These are phyloP conservation scores for Polyodon spathula DNA, from an alignment of 2,113 vertebrate genomes.

Conservation along the genomic window DNA sequence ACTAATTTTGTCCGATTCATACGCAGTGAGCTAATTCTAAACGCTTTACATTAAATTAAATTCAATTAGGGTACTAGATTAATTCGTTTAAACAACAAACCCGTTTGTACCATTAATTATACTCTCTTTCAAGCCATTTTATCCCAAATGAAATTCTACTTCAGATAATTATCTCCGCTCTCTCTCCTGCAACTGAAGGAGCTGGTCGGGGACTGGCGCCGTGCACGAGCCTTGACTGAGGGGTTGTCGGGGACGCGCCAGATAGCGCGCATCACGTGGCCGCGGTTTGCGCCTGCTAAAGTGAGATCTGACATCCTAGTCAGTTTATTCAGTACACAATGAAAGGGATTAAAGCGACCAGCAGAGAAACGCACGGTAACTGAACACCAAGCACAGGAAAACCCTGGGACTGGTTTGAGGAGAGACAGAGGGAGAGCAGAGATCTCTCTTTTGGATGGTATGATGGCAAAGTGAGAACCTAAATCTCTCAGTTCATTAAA, in stretches of 20 bases:
- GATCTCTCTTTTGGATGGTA: too few species aligned
- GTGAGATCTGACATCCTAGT: slow-evolving; percentile 1
- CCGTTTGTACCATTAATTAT: not conserved
- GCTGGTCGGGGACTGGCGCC: not conserved
- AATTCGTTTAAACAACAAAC: not conserved
- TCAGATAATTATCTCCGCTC: not conserved
- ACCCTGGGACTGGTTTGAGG: too few species aligned
- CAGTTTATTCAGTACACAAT: not conserved
- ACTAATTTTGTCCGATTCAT: too few species aligned
- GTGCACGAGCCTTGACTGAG: not conserved
- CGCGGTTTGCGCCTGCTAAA: slow-evolving; percentile 2
- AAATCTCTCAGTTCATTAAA: too few species aligned
- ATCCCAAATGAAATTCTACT: not conserved
- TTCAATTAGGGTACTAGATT: not conserved
- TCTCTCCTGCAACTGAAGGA: not conserved
- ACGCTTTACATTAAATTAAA: too few species aligned
- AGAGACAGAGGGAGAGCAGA: not conserved
- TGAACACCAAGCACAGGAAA: too few species aligned
- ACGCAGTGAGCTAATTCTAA: too few species aligned
- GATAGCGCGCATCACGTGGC: slow-evolving; percentile 13
- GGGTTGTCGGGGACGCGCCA: not conserved
- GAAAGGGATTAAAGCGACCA: not conserved
- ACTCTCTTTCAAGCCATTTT: not conserved
- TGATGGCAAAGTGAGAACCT: too few species aligned
- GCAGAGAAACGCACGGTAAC: too few species aligned